Percentiles rank a stretch among this genome's conserved stretches.
Evolutionary conservation across 2,888 invertebrate species (phyloP).

Genomic region (Agrenia bidenticulata): DNA sequence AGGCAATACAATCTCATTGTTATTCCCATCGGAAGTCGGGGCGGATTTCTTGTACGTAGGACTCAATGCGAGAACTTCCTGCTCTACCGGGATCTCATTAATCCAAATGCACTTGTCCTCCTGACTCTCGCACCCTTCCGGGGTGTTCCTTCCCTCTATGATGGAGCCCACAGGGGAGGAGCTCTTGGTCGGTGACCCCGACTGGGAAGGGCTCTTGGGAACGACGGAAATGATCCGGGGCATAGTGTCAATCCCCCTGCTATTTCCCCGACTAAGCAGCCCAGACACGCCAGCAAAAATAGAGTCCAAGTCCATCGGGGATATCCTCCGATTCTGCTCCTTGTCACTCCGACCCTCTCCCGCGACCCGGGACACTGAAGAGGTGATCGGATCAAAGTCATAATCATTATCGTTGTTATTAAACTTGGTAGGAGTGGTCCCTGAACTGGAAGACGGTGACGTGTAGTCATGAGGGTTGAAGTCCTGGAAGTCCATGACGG

Average conservation of each 20-base stretch:
- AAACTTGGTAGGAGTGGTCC: conserved; percentile 26
- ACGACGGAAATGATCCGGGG: conserved; percentile 52
- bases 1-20: neutral
- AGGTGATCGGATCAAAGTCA: too few relatives aligned
- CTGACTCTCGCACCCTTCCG: conserved; percentile 50
- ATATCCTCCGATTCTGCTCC: neutral
- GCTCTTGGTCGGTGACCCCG: conserved; percentile 48
- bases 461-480: conserved; percentile 17
- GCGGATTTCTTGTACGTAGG: neutral
- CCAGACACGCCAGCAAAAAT: conserved; percentile 32
- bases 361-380: neutral
- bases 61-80: conserved; percentile 12
- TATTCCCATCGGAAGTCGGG: neutral
- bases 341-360: neutral
- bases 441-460: neutral
- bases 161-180: conserved; percentile 48
- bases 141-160: conserved; percentile 50
- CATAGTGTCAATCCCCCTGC: conserved; percentile 44
- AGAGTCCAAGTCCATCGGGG: conserved; percentile 26
- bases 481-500: conserved; percentile 43
- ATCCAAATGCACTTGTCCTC: conserved; percentile 29
- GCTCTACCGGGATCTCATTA: conserved; percentile 41
- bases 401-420: neutral
- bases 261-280: conserved; percentile 24
- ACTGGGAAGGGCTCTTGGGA: conserved; percentile 45